Base-by-base conservation (phyloP, 2,797 vertebrate genomes). In the Streptopelia turtur region DNA sequence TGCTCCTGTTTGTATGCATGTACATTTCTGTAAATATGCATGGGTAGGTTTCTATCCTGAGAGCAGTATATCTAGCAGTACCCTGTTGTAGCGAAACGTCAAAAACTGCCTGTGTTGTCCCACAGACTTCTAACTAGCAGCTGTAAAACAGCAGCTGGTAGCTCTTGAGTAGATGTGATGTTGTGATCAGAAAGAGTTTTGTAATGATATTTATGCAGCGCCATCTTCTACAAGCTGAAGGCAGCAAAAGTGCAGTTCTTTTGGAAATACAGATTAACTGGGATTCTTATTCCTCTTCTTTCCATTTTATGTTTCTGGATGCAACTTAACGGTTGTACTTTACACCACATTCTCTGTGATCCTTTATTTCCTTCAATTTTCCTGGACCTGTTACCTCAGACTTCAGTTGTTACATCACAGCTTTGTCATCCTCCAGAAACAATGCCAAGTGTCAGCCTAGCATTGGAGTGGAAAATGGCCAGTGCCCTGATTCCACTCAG, bases 371-470 rank as follows among this genome's bases (percentile, higher is more conserved):
- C 23, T 77, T 55, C 11, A 35, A 1, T 49, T 69, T 82, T 65
- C 15, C 43, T 65, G 20, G 23, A n/a, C 16, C 13, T 0, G 0
- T 45, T 45, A 37, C 37, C 14, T 59, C 39, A 75, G 41, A 53
- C 10, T 69, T 77, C 23, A 76, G 5, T 3, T 50, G 8, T 47
- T 52, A 24, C 7, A 23, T 6, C 30, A 50, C 13, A 83, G 8
- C 3, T 35, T 31, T 53, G 20, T 61, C 28, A 53, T 45, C 8
- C 17, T 57, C 6, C 23, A 57, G 45, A 52, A 85, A 47, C 16
- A 41, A 9, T 47, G 23, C 8, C 43, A n/a, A 28, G 49, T 49
- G 21, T 27, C 30, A 79, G 35, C 4, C 1, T 12, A 30, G 3
- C 15, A 16, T 4, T 59, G 37, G 35, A 59, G 24, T 5, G 17